A percentile compares a stretch with the other conserved stretches of the same genome.
These are phyloP conservation scores for Cheirogaleus medius DNA, from an alignment of 2,113 vertebrate genomes.

Conservation along the genomic window DNA sequence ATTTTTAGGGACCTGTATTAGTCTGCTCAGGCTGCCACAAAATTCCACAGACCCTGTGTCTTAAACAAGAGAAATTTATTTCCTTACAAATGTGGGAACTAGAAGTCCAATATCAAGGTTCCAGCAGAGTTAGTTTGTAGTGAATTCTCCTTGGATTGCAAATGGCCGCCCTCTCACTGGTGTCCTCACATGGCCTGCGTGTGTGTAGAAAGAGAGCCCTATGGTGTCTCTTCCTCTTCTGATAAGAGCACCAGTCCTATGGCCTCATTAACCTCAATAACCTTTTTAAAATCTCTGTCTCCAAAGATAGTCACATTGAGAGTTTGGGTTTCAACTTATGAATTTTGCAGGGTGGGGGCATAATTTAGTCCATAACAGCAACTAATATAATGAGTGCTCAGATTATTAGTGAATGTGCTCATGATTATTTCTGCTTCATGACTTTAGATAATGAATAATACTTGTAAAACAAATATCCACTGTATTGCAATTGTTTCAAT, in stretches of 20 bases:
- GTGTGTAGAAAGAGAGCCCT: background rate
- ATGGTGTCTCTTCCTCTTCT: background rate
- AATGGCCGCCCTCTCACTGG: background rate
- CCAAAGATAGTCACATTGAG: background rate
- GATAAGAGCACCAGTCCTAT: background rate
- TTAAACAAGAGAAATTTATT: background rate
- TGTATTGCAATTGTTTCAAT: background rate
- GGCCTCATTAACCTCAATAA: background rate
- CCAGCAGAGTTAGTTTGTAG: background rate
- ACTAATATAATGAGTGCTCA: background rate
- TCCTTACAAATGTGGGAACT: background rate
- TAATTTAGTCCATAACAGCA: background rate
- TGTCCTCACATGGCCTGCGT: no score
- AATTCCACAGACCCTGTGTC: no score
- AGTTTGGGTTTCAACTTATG: background rate
- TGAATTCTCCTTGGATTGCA: background rate
- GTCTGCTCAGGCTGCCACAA: no score
- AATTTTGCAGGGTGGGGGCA: background rate
- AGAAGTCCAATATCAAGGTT: background rate
- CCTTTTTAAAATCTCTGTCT: background rate
- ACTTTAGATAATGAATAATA: background rate
- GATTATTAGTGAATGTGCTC: background rate
- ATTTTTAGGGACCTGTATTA: no score
- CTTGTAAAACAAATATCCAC: background rate
- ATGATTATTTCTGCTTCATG: background rate